phyloP scores from a whole-genome alignment of 2,113 vertebrate genomes.

The Pseudopipra pipra region DNA sequence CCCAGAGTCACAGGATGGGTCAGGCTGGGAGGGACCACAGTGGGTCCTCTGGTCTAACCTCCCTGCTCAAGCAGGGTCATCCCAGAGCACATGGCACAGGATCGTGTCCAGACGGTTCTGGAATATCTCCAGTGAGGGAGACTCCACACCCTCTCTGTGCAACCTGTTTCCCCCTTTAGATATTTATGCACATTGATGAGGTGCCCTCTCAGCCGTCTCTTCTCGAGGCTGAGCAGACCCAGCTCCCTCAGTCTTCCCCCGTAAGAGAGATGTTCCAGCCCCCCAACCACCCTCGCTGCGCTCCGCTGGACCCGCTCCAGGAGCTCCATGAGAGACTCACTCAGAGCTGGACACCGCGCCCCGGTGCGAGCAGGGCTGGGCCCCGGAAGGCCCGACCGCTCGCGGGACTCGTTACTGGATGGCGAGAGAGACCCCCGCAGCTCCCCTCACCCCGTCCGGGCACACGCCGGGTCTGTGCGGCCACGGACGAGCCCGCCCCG shows the following conservation, averaged over 20 bases:
- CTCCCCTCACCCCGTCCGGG: background rate
- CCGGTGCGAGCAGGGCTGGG: background rate
- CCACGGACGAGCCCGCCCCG: rapidly evolving
- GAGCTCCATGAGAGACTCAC: background rate
- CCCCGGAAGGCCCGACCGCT: background rate
- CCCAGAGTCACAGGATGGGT: background rate
- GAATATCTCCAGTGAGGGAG: background rate
- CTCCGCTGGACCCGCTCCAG: background rate
- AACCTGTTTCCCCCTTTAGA: background rate
- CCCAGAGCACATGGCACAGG: background rate
- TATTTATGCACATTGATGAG: too few species aligned
- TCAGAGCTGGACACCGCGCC: background rate
- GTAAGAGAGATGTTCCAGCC: background rate
- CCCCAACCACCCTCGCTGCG: background rate
- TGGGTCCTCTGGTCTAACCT: background rate
- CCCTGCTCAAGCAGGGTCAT: background rate
- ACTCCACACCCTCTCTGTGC: background rate
- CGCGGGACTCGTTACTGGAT: rapidly evolving
- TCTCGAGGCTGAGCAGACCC: background rate
- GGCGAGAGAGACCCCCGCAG: rapidly evolving
- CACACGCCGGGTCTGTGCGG: background rate
- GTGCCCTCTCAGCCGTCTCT: background rate
- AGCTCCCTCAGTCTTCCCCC: background rate
- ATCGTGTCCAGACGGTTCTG: background rate
- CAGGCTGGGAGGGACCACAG: background rate